Base-by-base conservation (phyloP, 2,888 invertebrate species). In the Leptothorax acervorum region DNA sequence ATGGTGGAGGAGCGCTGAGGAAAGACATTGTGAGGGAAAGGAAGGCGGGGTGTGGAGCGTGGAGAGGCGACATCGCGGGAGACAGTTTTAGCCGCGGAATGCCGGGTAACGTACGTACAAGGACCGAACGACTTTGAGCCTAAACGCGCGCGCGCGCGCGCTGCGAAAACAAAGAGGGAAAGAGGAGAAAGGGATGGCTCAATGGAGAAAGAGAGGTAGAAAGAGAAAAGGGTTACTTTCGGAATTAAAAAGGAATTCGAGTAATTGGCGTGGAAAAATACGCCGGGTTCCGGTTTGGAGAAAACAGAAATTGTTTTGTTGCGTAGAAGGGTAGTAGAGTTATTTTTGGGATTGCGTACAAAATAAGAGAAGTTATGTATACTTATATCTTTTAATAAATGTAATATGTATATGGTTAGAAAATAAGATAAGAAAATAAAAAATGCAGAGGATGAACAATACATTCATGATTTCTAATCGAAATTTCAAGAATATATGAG, bases 81-180 rank as follows among this genome's bases (percentile, higher is more conserved):
- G 93, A 93, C 93, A 91, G 89, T 93, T 93, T 93, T 93, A 93
- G 93, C 91, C 89, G 88, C 90, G 92, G 93, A 92, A 92, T 92
- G 93, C 90, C 85, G 90, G 84, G 89, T 89, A 90, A 90, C 90
- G 88, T 91, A 89, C 90, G 89, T 88, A 89, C 91, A 90, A 89
- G 87, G 90, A 81, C 85, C 83, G 90, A 88, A 86, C 87, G 85
- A 68, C 86, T 85, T 75, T 71, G 66, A 62, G 86, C 74, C 71
- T 84, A 84, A 82, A 84, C 85, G 65, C 73, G 81, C 23, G 23
- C 23, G 23, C 23, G 23, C 23, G 23, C 78, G 57, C 74, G 55
- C 81, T 74, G 86, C 57, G 66, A 66, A 85, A 87, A 88, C 87
- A 86, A 89, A 88, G 88, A 85, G 82, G 42, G 57, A 53, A 57